phyloP scores from a whole-genome alignment of 2,797 vertebrate genomes.

The Falco peregrinus region DNA sequence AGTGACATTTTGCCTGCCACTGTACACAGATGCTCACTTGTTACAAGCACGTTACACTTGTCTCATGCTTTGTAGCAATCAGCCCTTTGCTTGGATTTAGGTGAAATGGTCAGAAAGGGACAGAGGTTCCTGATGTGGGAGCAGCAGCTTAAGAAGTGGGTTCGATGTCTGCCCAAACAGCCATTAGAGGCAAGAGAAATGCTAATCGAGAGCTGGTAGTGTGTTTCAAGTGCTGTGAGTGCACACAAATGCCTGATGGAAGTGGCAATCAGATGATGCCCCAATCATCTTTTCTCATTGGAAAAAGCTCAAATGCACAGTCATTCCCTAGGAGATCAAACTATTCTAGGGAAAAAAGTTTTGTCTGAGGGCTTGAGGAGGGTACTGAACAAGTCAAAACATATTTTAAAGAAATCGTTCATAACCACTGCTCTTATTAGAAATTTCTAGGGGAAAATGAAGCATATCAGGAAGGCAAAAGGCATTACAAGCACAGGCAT shows the following conservation, averaged over 20 bases:
- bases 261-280: not conserved
- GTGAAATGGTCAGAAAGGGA: conserved; percentile 42
- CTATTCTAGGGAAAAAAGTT: not conserved
- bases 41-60: conserved; percentile 4
- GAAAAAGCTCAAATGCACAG: not conserved
- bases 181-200: not conserved
- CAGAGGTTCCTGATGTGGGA: not conserved
- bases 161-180: conserved; percentile 24
- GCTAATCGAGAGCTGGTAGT: not conserved
- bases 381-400: not conserved
- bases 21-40: not conserved
- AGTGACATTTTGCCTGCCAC: conserved; percentile 28
- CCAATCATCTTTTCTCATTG: not conserved
- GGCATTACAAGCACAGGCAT: not conserved
- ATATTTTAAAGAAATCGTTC: not conserved
- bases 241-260: not conserved
- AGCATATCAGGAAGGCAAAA: not conserved
- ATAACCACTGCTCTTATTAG: not conserved
- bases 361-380: not conserved
- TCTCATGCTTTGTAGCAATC: conserved; percentile 41
- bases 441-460: not conserved
- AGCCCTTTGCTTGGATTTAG: conserved; percentile 47
- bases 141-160: not conserved
- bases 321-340: not conserved
- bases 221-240: not conserved